phyloP scores from a whole-genome alignment of 2,888 invertebrate genomes.

The Seladonia tumulorum region DNA sequence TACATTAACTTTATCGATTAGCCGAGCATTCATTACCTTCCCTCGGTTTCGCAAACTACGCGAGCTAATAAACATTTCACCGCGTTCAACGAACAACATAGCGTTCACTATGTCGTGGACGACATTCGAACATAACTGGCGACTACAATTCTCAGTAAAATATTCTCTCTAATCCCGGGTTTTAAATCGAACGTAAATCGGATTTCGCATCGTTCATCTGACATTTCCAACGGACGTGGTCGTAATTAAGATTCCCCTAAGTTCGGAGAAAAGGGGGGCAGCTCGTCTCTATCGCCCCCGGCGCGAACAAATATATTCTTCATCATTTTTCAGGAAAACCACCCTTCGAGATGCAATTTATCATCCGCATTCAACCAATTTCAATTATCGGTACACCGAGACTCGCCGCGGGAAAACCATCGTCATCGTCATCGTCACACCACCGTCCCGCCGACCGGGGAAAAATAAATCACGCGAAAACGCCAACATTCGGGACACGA shows the following conservation, averaged over 20 bases:
- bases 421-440: not conserved
- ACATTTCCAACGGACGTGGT: not conserved
- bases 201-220: not conserved
- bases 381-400: not conserved
- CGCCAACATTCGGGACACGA: not conserved
- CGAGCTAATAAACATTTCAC: not conserved
- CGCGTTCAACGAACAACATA: not conserved
- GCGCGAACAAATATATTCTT: not conserved
- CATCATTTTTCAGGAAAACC: not conserved
- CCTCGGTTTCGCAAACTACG: not conserved
- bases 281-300: not conserved
- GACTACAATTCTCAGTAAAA: not conserved
- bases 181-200: not conserved
- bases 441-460: not conserved
- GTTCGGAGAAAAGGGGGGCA: not conserved
- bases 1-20: slow-evolving; percentile 11
- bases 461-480: slow-evolving; percentile 7
- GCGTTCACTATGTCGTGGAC: not conserved
- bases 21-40: not conserved
- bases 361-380: not conserved
- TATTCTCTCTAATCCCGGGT: not conserved
- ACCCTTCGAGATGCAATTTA: not conserved
- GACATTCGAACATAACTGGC: not conserved
- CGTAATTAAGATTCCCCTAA: not conserved
- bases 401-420: not conserved